Evolutionary conservation across 2,797 vertebrate species (phyloP), one percentile per base, ranked within the genome.

Genomic region (Gastrophryne carolinensis): DNA sequence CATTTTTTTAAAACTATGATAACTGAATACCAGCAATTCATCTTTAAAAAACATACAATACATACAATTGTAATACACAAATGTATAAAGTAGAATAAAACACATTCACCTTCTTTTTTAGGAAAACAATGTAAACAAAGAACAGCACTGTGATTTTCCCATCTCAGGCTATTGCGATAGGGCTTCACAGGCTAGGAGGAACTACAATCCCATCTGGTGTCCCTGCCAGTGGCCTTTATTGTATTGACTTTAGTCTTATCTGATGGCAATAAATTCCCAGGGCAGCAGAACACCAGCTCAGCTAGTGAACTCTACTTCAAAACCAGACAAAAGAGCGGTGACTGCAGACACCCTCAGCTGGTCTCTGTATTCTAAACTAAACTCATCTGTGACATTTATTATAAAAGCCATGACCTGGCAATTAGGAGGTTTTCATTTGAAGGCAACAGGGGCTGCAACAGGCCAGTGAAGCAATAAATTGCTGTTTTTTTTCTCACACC

Each of bases 261-360:
- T 83, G 80, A 80, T 79, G 74, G 81, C 78, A 72, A 75, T 84
- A 86, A 83, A 86, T 83, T 83, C 73, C 79, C 80, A 73, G 76
- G 79, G 69, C 69, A 79, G 71, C 34, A 77, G 82, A 81, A 83
- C 80, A 78, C 73, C 79, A 77, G 73, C 54, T 81, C 75, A 83
- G 73, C 61, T 79, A 65, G 72, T 80, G 84, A 85, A 80, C 82
- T 82, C 78, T 79, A 64, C 79, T 82, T 60, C 76, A 78, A 79
- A 57, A 61, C 11, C 78, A 72, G 72, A 84, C 83, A 81, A 83
- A 77, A 37, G 67, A 72, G 52, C 64, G 37, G 66, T 54, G 72
- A 73, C 80, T 56, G 72, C 66, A 82, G 71, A 68, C 66, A 61
- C 68, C 62, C 41, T 62, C 61, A 76, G 41, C 17, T 50, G 37